Percentiles rank a stretch among this genome's conserved stretches.
These are phyloP conservation scores for Deroplatys truncata DNA, from an alignment of 2,888 invertebrate genomes.

Conservation along the genomic window DNA sequence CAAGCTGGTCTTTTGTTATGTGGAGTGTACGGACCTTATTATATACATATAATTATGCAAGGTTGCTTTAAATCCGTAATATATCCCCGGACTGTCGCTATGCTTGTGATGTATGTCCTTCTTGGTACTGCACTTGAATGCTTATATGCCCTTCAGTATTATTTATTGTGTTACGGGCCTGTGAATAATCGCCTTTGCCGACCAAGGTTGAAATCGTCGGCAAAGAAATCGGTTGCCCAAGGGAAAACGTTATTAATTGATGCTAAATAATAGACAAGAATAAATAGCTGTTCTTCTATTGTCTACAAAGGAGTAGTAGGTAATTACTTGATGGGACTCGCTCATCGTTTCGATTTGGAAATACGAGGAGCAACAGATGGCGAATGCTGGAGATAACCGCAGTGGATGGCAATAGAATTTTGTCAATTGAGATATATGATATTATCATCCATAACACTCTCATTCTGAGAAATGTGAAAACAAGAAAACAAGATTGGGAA, in stretches of 20 bases:
- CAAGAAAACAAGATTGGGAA: too few relatives aligned
- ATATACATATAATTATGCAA: neutral
- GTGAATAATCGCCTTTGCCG: neutral
- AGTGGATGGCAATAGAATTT: too few relatives aligned
- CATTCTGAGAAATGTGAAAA: too few relatives aligned
- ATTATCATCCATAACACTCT: too few relatives aligned
- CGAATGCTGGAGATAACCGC: too few relatives aligned
- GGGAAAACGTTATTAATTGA: neutral
- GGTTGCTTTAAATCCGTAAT: neutral
- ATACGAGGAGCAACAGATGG: too few relatives aligned
- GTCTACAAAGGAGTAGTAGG: too few relatives aligned
- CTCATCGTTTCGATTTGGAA: too few relatives aligned
- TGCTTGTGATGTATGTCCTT: neutral
- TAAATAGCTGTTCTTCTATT: too few relatives aligned
- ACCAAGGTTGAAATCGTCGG: neutral
- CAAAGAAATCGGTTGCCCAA: neutral
- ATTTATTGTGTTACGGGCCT: neutral
- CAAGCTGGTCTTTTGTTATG: neutral
- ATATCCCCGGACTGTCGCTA: conserved; percentile 1
- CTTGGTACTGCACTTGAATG: neutral
- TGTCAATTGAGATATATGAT: too few relatives aligned
- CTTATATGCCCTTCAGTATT: neutral
- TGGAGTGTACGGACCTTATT: neutral
- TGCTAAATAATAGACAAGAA: too few relatives aligned
- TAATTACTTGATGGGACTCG: too few relatives aligned